Base-by-base conservation (phyloP, 2,888 invertebrate species). In the Molorchus minor region DNA sequence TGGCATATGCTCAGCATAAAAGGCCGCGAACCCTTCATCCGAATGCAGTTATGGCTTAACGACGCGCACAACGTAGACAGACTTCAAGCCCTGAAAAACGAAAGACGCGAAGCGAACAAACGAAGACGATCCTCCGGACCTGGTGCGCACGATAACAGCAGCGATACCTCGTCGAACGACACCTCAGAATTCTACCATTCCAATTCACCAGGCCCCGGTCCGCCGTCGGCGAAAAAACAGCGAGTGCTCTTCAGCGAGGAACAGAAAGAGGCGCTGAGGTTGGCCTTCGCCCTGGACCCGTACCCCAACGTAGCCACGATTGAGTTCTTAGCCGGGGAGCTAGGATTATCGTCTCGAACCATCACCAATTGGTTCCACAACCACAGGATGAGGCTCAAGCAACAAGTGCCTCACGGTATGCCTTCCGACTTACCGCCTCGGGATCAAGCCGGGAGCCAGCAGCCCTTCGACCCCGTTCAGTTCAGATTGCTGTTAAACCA, bases 301-400 rank as follows among this genome's bases (percentile, higher is more conserved):
- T 98, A 99, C 80, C 99, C 99, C 0, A 96, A 95, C 79, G 93
- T 96, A 75, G 92, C 93, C 17, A 96, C 96, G 57, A 96, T 98
- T 68, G 98, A 98, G 79, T 96, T 96, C 77, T 85, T 99, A 58
- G 96, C 98, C 21, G 87, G 88, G 21, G 96, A 97, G 80, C 83
- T 99, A 55, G 92, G 91, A 5, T 85, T 99, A 35, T 94, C 96
- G 3, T 92, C 96, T 47, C 87, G 98, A 70, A 98, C 98, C 53
- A 98, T 99, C 74, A 97, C 97, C 61, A 99, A 99, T 82, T 99
- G 99, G 99, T 99, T 99, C 86, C 98, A 99, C 85, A 99, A 99
- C 80, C 98, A 99, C 80, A 89, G 99, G 72, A 99, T 99, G 96
- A 87, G 99, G 52, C 63, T 77, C 13, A 76, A 76, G 60, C 76